Evolutionary conservation across 2,797 vertebrate species (phyloP).

Genomic region (Peromyscus attwateri): DNA sequence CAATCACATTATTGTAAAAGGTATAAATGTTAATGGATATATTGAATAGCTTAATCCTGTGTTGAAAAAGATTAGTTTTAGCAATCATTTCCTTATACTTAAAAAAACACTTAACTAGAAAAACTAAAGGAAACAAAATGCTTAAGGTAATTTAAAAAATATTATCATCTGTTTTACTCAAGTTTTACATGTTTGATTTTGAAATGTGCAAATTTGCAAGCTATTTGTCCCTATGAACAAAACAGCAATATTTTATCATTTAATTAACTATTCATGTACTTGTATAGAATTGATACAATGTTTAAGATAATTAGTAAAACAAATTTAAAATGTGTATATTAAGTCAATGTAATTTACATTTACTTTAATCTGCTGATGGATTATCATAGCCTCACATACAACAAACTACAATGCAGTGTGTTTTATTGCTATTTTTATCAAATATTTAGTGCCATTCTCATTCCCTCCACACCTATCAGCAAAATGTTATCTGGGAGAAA

Average conservation of each 20-base stretch:
- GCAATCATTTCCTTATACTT: background rate
- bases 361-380: background rate
- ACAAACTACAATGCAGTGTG: background rate
- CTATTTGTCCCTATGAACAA: background rate
- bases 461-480: background rate
- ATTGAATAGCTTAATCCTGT: background rate
- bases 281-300: background rate
- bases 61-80: background rate
- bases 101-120: background rate
- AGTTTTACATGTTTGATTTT: conserved; percentile 52
- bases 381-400: background rate
- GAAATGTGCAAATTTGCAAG: conserved; percentile 47
- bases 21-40: background rate
- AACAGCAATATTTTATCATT: background rate
- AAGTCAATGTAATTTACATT: background rate
- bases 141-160: conserved; percentile 39
- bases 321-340: background rate
- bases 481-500: background rate
- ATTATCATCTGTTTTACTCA: conserved; percentile 30
- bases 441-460: background rate
- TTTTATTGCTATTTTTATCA: background rate
- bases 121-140: background rate
- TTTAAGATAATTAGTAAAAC: background rate
- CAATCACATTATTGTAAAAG: background rate
- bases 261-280: background rate